Evolutionary conservation across 2,113 vertebrate species (phyloP), one percentile per base, ranked within the genome.

Genomic region (Proteles cristata): DNA sequence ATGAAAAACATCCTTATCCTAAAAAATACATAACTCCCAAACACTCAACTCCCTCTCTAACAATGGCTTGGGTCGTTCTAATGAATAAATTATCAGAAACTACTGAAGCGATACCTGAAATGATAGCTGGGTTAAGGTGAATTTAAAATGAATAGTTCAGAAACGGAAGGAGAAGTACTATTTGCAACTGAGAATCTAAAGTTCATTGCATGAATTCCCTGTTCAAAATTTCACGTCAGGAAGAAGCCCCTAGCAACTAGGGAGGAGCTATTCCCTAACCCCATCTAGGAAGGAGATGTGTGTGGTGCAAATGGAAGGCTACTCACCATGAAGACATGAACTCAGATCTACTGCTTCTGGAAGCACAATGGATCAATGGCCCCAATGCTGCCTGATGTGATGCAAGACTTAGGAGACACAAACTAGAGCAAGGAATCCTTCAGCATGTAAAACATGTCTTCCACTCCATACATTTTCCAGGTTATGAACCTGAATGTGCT

Each of bases 151-250:
- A 43, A 43, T 5, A 45, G 19, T 4, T 16, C 3, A 58, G 21
- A 4, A 12, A 0, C 4, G 2, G 25, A 35, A 84, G 11, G 39
- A 8, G 3, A 28, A 48, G 4, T 48, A 48, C 11, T 8, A 25
- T 31, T 4, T 84, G 21, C 48, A 94, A 48, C 35, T 11, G 84
- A 35, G n/a, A 77, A 12, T 58, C 16, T 68, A 31, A 1, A 58
- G 21, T 48, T 68, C 35, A 86, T 25, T 5, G 15, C 31, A 21
- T 71, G 71, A 31, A 71, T 4, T 28, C 31, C 11, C 26, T 81
- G n/a, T 45, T 82, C 53, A 25, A 66, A 83, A 83, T 74, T 43
- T 76, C 12, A 25, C 14, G 17, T n/a, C 28, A 43, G 35, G 23
- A 66, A 83, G 58, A 77, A 87, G 7, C 11, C 11, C 2, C 5